Evolutionary conservation across 2,113 vertebrate species (phyloP), one percentile per base, ranked within the genome.

Genomic region (Cololabis saira): DNA sequence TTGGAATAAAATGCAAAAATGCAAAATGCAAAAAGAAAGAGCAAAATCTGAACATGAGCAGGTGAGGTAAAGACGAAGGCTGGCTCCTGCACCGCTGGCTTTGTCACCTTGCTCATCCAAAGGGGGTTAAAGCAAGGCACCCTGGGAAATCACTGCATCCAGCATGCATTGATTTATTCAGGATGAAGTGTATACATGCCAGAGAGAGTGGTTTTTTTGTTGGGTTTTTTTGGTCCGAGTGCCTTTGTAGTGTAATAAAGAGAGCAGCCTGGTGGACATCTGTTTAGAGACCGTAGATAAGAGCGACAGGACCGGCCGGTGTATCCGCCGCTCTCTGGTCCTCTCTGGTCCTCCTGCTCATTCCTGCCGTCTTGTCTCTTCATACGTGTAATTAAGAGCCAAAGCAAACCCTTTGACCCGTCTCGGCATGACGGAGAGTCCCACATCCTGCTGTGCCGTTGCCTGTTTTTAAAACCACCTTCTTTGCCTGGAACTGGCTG

Each of bases 121-220:
- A 69, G 18, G 61, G 33, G 37, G 45, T 12, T 24, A 19, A 65
- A 86, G 92, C 85, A 85, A 89, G 87, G 94, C 94, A 96, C 92
- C 95, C 84, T 95, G 96, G 96, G 96, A 97, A 97, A 97, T 96
- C 94, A 96, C 86, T 81, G 92, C 95, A 81, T 94, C 94, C 94
- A 93, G 93, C 96, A 95, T 82, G 89, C 95, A 96, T 95, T 93
- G 95, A 97, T 96, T 98, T 96, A 83, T 78, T 80, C 62, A 4
- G 80, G 66, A 71, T 64, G 82, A 69, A 51, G 79, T 65, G 83
- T 64, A 69, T 63, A 64, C 53, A 51, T 47, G 92, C 83, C 66
- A 90, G 91, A 82, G 80, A 69, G 67, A 60, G 58, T 74, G 66
- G 66, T 71, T 80, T 74, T 75, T 27, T 27, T 27, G n/a, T n/a